Conservation (phyloP, 64 coral and sea anemone species). For the Exaiptasia diaphana region DNA sequence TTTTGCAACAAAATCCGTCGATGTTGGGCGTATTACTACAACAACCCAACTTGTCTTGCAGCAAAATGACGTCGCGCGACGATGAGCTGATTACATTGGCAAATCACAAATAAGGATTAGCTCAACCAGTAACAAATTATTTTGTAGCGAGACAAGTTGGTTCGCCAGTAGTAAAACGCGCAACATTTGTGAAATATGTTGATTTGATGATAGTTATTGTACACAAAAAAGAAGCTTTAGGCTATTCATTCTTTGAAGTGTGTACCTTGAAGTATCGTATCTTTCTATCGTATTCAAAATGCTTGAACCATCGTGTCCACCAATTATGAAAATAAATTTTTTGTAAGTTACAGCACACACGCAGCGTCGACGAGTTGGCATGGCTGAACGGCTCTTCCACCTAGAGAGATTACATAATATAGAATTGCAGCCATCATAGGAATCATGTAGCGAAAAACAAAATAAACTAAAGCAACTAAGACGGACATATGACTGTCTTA, state of each 20-base stretch:
- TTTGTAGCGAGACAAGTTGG: not conserved
- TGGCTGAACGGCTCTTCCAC: constrained; percentile 69
- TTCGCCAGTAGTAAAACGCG: not conserved
- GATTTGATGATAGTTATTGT: not conserved
- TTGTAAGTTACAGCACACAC: constrained; percentile 75
- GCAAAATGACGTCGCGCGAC: too few species aligned
- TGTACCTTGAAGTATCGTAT: constrained; percentile 84
- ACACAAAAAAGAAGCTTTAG: not conserved
- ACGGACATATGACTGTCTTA: too few species aligned
- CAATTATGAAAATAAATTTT: constrained; percentile 80
- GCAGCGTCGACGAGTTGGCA: constrained; percentile 88
- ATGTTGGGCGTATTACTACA: too few species aligned
- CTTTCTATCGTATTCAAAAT: constrained; percentile 95
- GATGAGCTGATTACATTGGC: not conserved
- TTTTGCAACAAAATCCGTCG: too few species aligned
- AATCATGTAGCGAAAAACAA: too few species aligned
- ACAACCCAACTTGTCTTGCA: too few species aligned
- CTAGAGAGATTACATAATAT: constrained; percentile 22
- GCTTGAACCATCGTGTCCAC: constrained; percentile 96
- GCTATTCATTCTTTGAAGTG: not conserved
- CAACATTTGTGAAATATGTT: not conserved
- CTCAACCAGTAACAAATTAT: not conserved
- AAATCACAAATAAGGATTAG: not conserved
- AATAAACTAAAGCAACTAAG: too few species aligned
- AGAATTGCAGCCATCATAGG: too few species aligned